Base-by-base conservation (phyloP, 2,113 vertebrate genomes). In the Platysteira castanea region DNA sequence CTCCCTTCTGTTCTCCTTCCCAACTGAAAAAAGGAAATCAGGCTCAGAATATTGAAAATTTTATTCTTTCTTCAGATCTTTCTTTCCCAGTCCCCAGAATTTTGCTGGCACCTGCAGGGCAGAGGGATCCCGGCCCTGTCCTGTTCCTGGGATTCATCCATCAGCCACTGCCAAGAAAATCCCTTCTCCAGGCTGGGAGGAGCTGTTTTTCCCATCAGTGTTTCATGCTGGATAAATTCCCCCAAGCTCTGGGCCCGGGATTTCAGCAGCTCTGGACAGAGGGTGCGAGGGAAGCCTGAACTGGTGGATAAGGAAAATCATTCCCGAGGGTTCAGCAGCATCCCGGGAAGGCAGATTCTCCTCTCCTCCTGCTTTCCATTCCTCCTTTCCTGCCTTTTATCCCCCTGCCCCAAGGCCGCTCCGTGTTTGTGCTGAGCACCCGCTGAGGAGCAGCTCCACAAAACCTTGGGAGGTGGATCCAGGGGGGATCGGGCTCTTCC, bases 181-280 rank as follows among this genome's bases (percentile, higher is more conserved):
- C 11, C 49, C 61, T 84, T 27, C 49, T 39, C 42, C 24, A 42
- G 81, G 41, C 8, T 47, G 67, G 20, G 37, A 50, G 31, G 4
- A 53, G 28, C 41, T 0, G 0, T 15, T 16, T 63, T 77, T 11
- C 59, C 44, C 27, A 1, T 1, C 19, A 35, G 2, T 31, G 13
- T 68, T 73, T n/a, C 18, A 54, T 15, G 19, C 5, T 57, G 41
- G 31, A 1, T 11, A 41, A 35, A 9, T 24, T 65, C 47, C 44
- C 47, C 42, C 17, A 35, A 0, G 5, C 37, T 76, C 63, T 9
- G 27, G 20, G 41, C 31, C 47, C 13, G 46, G 31, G 53, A 54
- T 59, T 89, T 41, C 64, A 71, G 63, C 57, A 74, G 7, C 17
- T 68, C n/a, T 17, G 41, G n/a, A 39, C 42, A 61, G 42, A 17